Percentiles rank a stretch among this genome's conserved stretches.
These are phyloP conservation scores for Amazona ochrocephala DNA, from an alignment of 2,797 vertebrate genomes.

Conservation along the genomic window DNA sequence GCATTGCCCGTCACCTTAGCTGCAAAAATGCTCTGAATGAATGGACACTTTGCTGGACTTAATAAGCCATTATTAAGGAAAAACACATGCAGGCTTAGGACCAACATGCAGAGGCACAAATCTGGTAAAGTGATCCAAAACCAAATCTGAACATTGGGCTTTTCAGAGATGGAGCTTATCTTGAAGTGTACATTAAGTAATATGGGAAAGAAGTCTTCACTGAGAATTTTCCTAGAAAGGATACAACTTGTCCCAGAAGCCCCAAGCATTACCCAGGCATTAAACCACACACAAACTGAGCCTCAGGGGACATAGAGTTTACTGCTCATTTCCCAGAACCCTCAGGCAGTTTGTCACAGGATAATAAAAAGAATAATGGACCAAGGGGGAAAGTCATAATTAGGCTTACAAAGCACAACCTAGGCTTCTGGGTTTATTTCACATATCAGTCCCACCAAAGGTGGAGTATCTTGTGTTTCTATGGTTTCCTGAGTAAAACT, in stretches of 20 bases:
- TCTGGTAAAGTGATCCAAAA: not conserved
- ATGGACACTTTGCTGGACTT: not conserved
- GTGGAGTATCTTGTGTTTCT: constrained; percentile 9
- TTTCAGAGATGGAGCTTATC: not conserved
- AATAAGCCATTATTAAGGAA: not conserved
- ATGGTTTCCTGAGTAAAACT: constrained; percentile 20
- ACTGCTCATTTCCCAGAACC: constrained; percentile 26
- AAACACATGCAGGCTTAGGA: not conserved
- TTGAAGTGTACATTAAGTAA: accelerated
- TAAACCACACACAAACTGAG: not conserved
- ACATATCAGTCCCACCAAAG: not conserved
- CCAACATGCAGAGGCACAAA: not conserved
- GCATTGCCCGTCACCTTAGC: accelerated
- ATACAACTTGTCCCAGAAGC: not conserved
- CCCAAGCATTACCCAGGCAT: not conserved
- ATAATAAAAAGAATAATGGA: constrained; percentile 39
- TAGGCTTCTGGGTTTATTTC: constrained; percentile 38
- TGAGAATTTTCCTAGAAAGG: not conserved
- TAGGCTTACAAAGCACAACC: not conserved
- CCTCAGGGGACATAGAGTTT: not conserved
- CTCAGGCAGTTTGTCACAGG: not conserved
- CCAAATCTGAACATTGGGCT: accelerated
- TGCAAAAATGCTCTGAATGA: not conserved
- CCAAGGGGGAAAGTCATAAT: constrained; percentile 11
- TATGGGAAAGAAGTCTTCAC: not conserved